Percentiles rank a stretch among this genome's conserved stretches.
Conservation (phyloP, 2,797 vertebrate species). For the Rhodeus uyekii region DNA sequence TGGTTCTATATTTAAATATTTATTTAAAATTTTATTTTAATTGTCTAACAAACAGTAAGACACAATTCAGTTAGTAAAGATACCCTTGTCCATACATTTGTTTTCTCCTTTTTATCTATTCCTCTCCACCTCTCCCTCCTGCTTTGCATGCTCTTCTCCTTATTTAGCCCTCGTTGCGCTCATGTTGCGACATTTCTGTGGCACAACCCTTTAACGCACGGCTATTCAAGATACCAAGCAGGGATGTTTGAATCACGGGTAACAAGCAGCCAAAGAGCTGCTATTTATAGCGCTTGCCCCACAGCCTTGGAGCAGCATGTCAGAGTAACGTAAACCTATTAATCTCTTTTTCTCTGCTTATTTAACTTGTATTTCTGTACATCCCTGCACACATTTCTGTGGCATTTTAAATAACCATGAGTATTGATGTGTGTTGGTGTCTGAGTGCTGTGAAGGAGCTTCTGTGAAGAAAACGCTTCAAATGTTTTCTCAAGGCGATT, state of each 20-base stretch:
- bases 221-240: constrained; percentile 22
- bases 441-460: background rate
- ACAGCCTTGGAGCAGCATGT: constrained; percentile 30
- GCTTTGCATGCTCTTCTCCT: background rate
- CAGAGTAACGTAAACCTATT: constrained; percentile 43
- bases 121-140: background rate
- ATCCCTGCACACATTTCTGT: background rate
- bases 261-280: constrained; percentile 22
- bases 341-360: constrained; percentile 8
- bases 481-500: background rate
- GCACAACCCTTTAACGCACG: constrained; percentile 14
- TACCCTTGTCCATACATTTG: background rate
- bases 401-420: constrained; percentile 17
- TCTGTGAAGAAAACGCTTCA: background rate
- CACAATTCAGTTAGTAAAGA: background rate
- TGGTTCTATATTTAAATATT: too few relatives aligned
- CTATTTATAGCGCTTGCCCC: constrained; percentile 38
- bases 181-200: background rate
- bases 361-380: constrained; percentile 4
- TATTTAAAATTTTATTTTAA: too few relatives aligned
- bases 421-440: background rate
- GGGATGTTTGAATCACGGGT: constrained; percentile 21
- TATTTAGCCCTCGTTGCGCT: background rate
- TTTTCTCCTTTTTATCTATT: background rate
- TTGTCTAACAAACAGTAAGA: too few relatives aligned